Evolutionary conservation across 92 coral and sea anemone genomes (phyloP), one percentile per base, ranked within the genome.

Genomic region (Parazoanthus darwini): DNA sequence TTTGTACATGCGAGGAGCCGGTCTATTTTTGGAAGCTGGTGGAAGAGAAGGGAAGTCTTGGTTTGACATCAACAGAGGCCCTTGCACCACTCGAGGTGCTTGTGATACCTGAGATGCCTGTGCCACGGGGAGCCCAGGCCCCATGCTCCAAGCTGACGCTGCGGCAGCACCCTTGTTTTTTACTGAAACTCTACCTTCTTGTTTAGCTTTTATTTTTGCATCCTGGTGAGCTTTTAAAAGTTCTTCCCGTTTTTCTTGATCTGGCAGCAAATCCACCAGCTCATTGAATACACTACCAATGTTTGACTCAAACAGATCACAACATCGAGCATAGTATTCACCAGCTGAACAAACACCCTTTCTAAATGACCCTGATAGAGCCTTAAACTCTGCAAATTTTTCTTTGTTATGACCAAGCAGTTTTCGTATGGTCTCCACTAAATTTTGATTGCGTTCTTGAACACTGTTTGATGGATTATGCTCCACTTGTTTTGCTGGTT

Each of bases 191-290:
- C 48, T 81, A 0, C 91, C 92, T 42, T 79, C 89, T 37, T 88
- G 91, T 85, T 92, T 94, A 37, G 95, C 91, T 39, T 22, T 63
- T 54, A 94, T 66, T 82, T 92, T 97, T 29, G 96, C 94, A 94
- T 97, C 99, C 76, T 94, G 94, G 38, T 91, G 94, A 6, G 88
- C 97, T 48, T 80, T 77, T 51, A 97, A 72, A 54, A 97, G 93
- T 82, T 95, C 91, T 85, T 87, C 59, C 79, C 78, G 94, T 74
- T 92, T 94, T 18, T 92, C 95, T 75, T 85, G 84, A 70, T 97
- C 98, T 5, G 99, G 99, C 50, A 97, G 89, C 59, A 97, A 87
- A 89, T 92, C 96, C 79, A 97, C 96, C 56, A 97, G 91, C 42
- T 94, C 98, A 38, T 72, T 80, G 71, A 97, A 97, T 35, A 97